These are phyloP conservation scores for Orchesellides sinensis DNA, from an alignment of 2,888 invertebrate genomes.

Conservation along the genomic window DNA sequence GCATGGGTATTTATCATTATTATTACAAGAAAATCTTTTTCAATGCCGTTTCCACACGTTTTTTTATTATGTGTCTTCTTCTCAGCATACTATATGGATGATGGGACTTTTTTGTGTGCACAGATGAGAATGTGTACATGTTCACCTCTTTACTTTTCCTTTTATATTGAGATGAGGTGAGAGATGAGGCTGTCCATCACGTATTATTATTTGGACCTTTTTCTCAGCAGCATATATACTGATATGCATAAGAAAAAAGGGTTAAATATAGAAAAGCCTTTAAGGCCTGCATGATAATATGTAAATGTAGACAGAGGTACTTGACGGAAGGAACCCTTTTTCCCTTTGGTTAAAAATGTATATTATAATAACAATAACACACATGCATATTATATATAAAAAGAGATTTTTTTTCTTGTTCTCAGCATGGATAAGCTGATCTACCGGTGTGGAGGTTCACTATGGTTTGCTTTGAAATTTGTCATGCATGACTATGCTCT, in stretches of 20 bases:
- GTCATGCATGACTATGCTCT: slow-evolving; percentile 6
- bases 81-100: background rate
- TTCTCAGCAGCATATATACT: background rate
- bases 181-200: slow-evolving; percentile 57
- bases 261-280: slow-evolving; percentile 3
- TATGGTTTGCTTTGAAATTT: slow-evolving; percentile 18
- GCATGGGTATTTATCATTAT: no score
- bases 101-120: slow-evolving; percentile 14
- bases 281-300: background rate
- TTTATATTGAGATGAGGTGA: slow-evolving; percentile 11
- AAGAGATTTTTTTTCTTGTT: slow-evolving; percentile 2
- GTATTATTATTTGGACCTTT: slow-evolving; percentile 22
- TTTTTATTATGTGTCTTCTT: background rate
- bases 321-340: slow-evolving; percentile 42
- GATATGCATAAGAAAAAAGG: slow-evolving; percentile 23
- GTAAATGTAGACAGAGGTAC: background rate
- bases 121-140: slow-evolving; percentile 16
- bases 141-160: background rate
- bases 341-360: background rate
- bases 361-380: slow-evolving; percentile 61
- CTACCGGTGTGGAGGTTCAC: background rate
- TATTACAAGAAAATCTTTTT: no score
- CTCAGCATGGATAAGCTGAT: slow-evolving; percentile 7
- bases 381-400: background rate
- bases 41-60: background rate